Base-by-base conservation (phyloP, 2,113 vertebrate genomes). In the Picathartes gymnocephalus region DNA sequence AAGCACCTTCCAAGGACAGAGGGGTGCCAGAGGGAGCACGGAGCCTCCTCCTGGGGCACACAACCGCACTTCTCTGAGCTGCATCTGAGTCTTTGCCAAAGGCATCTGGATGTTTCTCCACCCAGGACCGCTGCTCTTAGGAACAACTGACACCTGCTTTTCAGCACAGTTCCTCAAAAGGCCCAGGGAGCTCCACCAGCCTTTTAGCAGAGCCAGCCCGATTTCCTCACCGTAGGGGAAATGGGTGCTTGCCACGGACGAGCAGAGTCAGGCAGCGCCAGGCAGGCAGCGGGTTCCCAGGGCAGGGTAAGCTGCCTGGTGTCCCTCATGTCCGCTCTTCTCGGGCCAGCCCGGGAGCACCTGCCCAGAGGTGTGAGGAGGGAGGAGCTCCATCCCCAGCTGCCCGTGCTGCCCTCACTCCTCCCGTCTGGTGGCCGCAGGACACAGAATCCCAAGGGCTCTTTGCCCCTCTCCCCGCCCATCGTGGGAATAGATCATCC, bases 401-500 rank as follows among this genome's bases (percentile, higher is more conserved):
- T 22, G 13, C 53, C 61, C 11, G 25, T 13, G 81, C 27, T 40
- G 20, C 8, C 61, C 35, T 24, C 22, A 0, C 31, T 47, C 13
- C 57, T 76, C 73, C 48, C 2, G 0, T 42, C 39, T 17, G 30
- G 8, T 4, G 57, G 53, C 82, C 80, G 48, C 45, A 53, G 48
- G 31, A 16, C 53, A 23, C 54, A 15, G 35, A 33, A 27, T 18
- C 35, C 18, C 33, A 13, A 48, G 31, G 9, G 53, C 28, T 58
- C 35, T 74, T 33, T 50, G 70, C 24, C 16, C 15, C 2, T 19
- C 10, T 61, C 39, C 28, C 11, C 45, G 51, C 31, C 54, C 37
- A 2, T 0, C 5, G 31, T 27, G 44, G 40, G 71, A 74, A 71
- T 0, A 35, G 28, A 19, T 11, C 50, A 7, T 7, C 4, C 54